Evolutionary conservation across 2,888 invertebrate genomes (phyloP).

Genomic region (Altica lythri): DNA sequence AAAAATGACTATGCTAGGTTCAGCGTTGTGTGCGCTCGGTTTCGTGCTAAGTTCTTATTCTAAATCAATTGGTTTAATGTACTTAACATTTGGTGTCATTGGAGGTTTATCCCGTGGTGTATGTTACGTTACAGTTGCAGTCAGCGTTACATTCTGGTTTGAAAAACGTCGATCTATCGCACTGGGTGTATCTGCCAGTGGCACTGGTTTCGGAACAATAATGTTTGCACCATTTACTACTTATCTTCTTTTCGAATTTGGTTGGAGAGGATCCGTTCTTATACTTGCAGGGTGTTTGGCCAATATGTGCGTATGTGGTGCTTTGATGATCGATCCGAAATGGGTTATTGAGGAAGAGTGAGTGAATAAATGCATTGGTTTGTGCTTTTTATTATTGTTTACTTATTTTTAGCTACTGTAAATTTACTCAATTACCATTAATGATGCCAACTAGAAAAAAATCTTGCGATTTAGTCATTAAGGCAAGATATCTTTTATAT

Average conservation of each 20-base stretch:
- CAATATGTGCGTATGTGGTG: constrained; percentile 83
- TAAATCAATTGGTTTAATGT: constrained; percentile 75
- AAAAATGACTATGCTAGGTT: constrained; percentile 62
- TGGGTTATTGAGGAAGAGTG: constrained; percentile 73
- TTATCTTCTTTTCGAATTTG: constrained; percentile 74
- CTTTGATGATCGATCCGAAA: constrained; percentile 85
- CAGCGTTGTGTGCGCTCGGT: constrained; percentile 72
- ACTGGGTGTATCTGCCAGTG: constrained; percentile 84
- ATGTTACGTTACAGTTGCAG: constrained; percentile 90
- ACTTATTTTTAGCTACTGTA: too few relatives aligned
- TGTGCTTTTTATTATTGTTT: constrained; percentile 9
- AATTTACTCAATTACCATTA: too few relatives aligned
- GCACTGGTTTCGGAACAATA: constrained; percentile 90
- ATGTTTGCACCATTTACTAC: constrained; percentile 85
- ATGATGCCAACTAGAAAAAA: too few relatives aligned
- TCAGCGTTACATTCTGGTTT: constrained; percentile 91
- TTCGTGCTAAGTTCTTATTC: constrained; percentile 75
- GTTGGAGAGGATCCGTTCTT: constrained; percentile 82
- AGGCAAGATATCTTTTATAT: too few relatives aligned
- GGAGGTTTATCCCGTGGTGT: constrained; percentile 83
- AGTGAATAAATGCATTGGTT: constrained; percentile 12
- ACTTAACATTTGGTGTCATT: constrained; percentile 83
- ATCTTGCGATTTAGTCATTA: too few relatives aligned
- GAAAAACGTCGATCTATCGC: constrained; percentile 85
- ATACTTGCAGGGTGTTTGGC: constrained; percentile 82